Evolutionary conservation across 2,888 invertebrate genomes (phyloP), one percentile per base, ranked within the genome.

Genomic region (Acronicta psi): DNA sequence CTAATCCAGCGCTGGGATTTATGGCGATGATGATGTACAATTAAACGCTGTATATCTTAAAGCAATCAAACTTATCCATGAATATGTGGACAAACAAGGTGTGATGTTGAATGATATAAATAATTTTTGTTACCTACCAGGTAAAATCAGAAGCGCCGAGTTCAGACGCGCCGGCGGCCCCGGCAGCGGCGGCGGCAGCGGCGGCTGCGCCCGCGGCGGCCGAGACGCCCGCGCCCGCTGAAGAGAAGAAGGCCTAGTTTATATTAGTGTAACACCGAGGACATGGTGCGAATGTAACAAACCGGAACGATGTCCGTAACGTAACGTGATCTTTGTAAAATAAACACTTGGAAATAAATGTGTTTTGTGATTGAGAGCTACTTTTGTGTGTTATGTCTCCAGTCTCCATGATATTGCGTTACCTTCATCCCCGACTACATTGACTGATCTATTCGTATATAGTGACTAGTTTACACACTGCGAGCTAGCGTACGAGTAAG

Each of bases 191-290:
- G 0, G 46, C 58, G 3, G 45, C 45, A 7, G 49, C 59, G 1
- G 31, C 54, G 0, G 50, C 60, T 1, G 63, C 56, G 0, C 20
- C 65, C 1, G 67, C 65, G 7, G 52, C 54, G 2, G 76, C 68
- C 0, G 60, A 71, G 13, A 13, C 75, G 0, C 55, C 72, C 0
- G 63, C 69, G 9, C 57, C 72, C 4, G 73, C 56, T 0, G 81
- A 80, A 55, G 82, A 82, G 31, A 85, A 85, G 73, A 84, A 75
- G 43, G 29, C 69, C 49, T 75, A 75, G 47, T 47, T 63, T 51
- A 76, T 51, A 69, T 69, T 65, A 53, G 50, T 43, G 49, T 60
- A 58, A 54, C 59, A 55, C 44, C 50, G 25, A 46, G 51, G 54
- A 45, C 57, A 59, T 46, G 54, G 51, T 54, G 62, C 60, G 47